phyloP scores from a whole-genome alignment of 2,888 invertebrate species.

The Beris chalybata region DNA sequence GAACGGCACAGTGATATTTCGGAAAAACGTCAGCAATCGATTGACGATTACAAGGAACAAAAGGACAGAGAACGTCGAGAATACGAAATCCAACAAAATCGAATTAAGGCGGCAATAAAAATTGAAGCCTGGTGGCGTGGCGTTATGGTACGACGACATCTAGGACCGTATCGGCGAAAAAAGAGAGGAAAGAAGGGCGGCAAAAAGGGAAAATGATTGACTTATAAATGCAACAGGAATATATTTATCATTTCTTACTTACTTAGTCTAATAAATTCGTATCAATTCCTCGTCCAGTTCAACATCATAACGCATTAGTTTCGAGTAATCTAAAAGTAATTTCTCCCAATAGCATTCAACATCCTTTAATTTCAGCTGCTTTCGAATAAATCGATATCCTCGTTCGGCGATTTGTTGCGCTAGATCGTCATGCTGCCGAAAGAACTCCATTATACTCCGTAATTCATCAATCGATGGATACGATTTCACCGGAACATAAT shows the following conservation, averaged over 20 bases:
- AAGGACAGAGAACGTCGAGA: constrained; percentile 49
- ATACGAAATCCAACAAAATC: constrained; percentile 46
- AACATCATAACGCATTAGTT: constrained; percentile 70
- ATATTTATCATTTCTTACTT: background rate
- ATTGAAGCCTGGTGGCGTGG: constrained; percentile 66
- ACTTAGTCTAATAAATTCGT: constrained; percentile 51
- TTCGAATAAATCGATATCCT: constrained; percentile 81
- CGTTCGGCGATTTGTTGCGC: constrained; percentile 77
- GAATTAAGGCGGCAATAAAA: constrained; percentile 49
- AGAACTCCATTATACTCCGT: constrained; percentile 73
- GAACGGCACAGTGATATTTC: constrained; percentile 46
- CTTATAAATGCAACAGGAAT: background rate
- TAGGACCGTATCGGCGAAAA: constrained; percentile 62
- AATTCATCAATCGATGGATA: constrained; percentile 69
- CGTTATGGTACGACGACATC: constrained; percentile 64
- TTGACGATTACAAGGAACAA: constrained; percentile 47
- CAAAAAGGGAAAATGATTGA: constrained; percentile 42
- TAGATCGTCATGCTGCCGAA: constrained; percentile 71
- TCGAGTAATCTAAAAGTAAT: constrained; percentile 73
- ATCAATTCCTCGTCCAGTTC: constrained; percentile 63
- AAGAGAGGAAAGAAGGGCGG: constrained; percentile 53
- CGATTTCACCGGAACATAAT: constrained; percentile 85
- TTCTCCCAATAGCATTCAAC: constrained; percentile 85
- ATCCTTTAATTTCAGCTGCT: constrained; percentile 79
- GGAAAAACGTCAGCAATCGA: constrained; percentile 45